Base-by-base conservation (phyloP, 2,113 vertebrate genomes). In the Neodon shergylaensis region DNA sequence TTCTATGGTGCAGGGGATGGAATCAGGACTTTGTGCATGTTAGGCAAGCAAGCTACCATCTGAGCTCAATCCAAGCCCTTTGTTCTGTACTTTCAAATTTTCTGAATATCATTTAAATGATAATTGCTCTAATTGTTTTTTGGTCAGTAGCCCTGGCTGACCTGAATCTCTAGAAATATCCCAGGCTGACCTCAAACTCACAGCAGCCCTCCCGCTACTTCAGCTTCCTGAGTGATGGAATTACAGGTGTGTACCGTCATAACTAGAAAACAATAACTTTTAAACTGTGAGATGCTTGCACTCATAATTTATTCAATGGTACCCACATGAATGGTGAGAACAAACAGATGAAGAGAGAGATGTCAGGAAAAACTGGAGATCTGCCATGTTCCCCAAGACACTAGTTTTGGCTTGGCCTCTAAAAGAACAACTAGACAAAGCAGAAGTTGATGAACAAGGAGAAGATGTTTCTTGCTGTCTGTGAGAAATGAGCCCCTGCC, bases 361-460 rank as follows among this genome's bases (percentile, higher is more conserved):
- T 74, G n/a, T 88, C 70, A 91, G 36, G 85, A 85, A 85, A 98
- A 98, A 92, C 68, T 58, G 5, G 54, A 95, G 92, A 77, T 93
- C 98, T 97, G 63, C 72, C 94, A 94, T 92, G 44, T 92, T 66
- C 85, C 85, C 88, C 54, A 92, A 96, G 39, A 91, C 95, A 87
- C 44, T 65, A 58, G 17, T 26, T 63, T 95, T 96, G 31, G 47
- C 82, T 96, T 95, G 95, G 86, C 61, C 54, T 93, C 81, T 94
- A 77, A 84, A 95, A 72, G 87, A 97, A 97, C 96, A 72, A n/a
- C 31, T 36, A 73, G 96, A 66, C 36, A 76, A 77, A 82, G 42
- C 12, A 81, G 54, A 89, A 54, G 2, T 76, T 94, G 84, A 98
- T 98, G 90, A 44, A 91, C 87, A 89, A 92, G 90, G 33, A 97